phyloP scores from a whole-genome alignment of 2,888 invertebrate species.

The Cephus sareptanus region DNA sequence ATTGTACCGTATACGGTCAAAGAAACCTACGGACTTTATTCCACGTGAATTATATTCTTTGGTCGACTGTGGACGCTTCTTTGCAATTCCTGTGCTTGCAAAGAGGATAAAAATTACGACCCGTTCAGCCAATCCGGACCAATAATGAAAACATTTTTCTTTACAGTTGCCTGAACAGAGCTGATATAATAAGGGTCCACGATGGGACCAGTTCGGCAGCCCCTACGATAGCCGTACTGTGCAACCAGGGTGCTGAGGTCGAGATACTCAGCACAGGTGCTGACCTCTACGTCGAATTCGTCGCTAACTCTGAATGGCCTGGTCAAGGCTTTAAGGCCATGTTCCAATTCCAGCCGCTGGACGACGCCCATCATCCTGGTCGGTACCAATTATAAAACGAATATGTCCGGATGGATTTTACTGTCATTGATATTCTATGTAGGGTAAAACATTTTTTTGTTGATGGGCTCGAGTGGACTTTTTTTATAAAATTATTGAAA shows the following conservation, averaged over 20 bases:
- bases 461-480: too few species aligned
- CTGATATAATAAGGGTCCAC: conserved; percentile 87
- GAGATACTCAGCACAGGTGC: conserved; percentile 87
- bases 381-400: conserved; percentile 12
- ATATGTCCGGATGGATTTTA: neutral
- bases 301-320: conserved; percentile 83
- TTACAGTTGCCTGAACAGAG: conserved; percentile 83
- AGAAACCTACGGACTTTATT: too few species aligned
- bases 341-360: conserved; percentile 78
- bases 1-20: too few species aligned
- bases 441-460: too few species aligned
- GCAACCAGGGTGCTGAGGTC: conserved; percentile 81
- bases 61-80: too few species aligned
- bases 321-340: conserved; percentile 84
- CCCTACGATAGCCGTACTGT: conserved; percentile 84
- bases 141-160: neutral
- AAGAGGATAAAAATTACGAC: too few species aligned
- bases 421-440: neutral
- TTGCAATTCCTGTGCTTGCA: too few species aligned
- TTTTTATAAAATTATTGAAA: too few species aligned
- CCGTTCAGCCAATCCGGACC: too few species aligned
- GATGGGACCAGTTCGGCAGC: conserved; percentile 81
- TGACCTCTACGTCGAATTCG: conserved; percentile 85
- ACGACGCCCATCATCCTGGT: conserved; percentile 62
- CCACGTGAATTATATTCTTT: too few species aligned